These are phyloP conservation scores for Jaculus jaculus DNA, from an alignment of 2,113 vertebrate genomes.

Conservation along the genomic window DNA sequence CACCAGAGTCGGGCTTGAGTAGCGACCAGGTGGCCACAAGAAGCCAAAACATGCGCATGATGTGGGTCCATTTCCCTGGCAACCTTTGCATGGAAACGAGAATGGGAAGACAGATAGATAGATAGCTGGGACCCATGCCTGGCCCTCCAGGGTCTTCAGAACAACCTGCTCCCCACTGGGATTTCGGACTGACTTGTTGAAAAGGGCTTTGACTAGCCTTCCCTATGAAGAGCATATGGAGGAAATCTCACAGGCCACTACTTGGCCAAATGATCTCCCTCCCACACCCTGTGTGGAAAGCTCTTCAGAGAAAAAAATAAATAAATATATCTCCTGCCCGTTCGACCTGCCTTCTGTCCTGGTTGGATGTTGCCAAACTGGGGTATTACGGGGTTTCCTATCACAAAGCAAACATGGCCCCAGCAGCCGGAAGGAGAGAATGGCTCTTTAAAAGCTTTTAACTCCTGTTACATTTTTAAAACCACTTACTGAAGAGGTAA, in stretches of 20 bases:
- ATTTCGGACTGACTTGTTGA: neutral
- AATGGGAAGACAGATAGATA: neutral
- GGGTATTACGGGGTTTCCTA: neutral
- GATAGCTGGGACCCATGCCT: neutral
- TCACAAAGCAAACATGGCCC: slow-evolving; percentile 62
- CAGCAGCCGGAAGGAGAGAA: slow-evolving; percentile 6
- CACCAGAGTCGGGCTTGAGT: neutral
- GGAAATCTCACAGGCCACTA: neutral
- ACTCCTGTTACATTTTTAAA: slow-evolving; percentile 64
- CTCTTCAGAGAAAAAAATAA: neutral
- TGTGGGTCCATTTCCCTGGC: neutral
- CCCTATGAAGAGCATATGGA: neutral
- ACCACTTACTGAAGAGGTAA: slow-evolving; percentile 53
- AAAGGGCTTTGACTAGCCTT: slow-evolving; percentile 18
- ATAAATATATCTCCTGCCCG: slow-evolving; percentile 37
- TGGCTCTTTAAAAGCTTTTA: slow-evolving; percentile 70
- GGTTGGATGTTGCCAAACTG: neutral
- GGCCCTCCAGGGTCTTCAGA: neutral
- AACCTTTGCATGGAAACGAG: neutral
- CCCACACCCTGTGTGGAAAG: neutral
- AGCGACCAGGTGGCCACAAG: neutral
- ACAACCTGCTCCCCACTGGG: neutral
- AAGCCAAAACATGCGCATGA: neutral
- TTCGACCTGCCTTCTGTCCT: slow-evolving; percentile 46
- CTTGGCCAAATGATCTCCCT: neutral